These are phyloP conservation scores for Echinometra lucunter DNA, from an alignment of 53 echinoderm and acorn worm species.

Conservation along the genomic window DNA sequence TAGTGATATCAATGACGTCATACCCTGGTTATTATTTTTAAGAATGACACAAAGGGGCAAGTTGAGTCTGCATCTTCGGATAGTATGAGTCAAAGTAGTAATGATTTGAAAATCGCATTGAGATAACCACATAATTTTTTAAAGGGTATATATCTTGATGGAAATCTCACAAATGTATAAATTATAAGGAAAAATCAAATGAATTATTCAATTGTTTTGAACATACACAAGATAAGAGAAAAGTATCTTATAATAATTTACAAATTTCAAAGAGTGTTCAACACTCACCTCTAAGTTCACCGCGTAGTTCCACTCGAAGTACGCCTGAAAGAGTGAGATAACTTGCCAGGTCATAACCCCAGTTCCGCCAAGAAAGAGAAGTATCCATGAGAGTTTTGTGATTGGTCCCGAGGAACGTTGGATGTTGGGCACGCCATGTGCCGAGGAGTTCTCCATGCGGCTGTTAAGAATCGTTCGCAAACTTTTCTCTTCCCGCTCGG, in stretches of 20 bases:
- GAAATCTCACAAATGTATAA: neutral
- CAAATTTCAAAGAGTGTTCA: neutral
- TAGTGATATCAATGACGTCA: no score
- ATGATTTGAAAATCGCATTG: no score
- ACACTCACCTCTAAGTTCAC: constrained; percentile 73
- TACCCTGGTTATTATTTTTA: no score
- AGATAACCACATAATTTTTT: no score
- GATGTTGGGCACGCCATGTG: constrained; percentile 88
- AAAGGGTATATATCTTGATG: no score
- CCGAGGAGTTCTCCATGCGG: constrained; percentile 67
- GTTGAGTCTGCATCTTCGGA: no score
- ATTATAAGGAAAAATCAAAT: no score
- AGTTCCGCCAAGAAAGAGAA: constrained; percentile 66
- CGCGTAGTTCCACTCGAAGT: constrained; percentile 62
- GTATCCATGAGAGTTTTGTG: constrained; percentile 67
- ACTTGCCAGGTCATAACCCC: constrained; percentile 67
- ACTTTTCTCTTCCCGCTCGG: neutral
- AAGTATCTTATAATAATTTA: no score
- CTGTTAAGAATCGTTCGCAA: neutral
- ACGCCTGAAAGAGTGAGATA: constrained; percentile 52
- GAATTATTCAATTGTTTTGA: no score
- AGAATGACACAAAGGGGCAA: no score
- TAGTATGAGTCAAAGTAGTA: no score
- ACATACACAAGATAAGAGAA: no score
- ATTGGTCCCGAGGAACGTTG: constrained; percentile 64